These are phyloP conservation scores for Psettodes erumei DNA, from an alignment of 2,113 vertebrate genomes.

Conservation along the genomic window DNA sequence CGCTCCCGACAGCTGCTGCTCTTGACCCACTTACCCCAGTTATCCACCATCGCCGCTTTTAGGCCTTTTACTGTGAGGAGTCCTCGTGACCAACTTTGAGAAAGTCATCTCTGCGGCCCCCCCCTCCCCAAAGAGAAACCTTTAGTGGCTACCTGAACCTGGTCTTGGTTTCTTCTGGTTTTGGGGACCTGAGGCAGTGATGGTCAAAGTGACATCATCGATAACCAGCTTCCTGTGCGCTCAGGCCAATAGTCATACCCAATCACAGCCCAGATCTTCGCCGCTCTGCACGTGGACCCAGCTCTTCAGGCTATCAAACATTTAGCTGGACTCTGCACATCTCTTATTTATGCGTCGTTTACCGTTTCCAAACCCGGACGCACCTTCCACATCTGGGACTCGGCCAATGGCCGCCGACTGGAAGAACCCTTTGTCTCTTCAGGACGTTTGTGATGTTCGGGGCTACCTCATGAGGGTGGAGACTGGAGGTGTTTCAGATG, in stretches of 20 bases:
- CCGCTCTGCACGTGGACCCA: neutral
- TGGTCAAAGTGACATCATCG: neutral
- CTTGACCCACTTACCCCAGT: neutral
- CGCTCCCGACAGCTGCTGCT: neutral
- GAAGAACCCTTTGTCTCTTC: too few species aligned
- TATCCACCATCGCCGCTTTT: neutral
- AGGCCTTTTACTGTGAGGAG: neutral
- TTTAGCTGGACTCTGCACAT: constrained; percentile 45
- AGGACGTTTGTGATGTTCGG: constrained; percentile 4
- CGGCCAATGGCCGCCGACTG: neutral
- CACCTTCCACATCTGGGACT: constrained; percentile 64
- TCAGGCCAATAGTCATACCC: neutral
- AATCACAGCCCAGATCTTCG: neutral
- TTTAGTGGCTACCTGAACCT: neutral
- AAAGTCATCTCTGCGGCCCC: neutral
- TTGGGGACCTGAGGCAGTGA: neutral
- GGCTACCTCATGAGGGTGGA: neutral
- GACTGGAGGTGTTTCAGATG: neutral
- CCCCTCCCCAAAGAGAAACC: too few species aligned
- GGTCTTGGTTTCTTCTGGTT: neutral
- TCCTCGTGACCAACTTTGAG: neutral
- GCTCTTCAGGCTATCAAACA: neutral
- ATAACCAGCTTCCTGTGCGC: neutral
- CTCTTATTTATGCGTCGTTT: constrained; percentile 59
- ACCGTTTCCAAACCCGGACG: constrained; percentile 9